These are phyloP conservation scores for Drosophila parthenogenetica DNA, from an alignment of 2,888 invertebrate species.

Conservation along the genomic window DNA sequence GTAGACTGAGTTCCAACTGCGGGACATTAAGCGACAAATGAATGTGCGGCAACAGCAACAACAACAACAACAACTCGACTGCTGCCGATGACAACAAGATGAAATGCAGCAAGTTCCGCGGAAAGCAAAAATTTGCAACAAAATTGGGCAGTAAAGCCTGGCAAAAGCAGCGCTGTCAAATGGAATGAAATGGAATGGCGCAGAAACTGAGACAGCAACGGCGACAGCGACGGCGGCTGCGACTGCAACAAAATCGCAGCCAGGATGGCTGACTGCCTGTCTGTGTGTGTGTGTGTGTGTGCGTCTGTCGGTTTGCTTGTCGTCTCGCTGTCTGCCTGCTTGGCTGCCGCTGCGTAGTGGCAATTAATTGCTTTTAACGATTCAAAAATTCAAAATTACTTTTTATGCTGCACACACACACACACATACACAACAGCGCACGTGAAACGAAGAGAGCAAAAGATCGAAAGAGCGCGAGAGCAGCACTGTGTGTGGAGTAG, in stretches of 20 bases:
- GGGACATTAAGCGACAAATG: slow-evolving; percentile 79
- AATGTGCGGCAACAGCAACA: slow-evolving; percentile 75
- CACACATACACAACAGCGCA: slow-evolving; percentile 13
- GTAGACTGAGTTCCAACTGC: slow-evolving; percentile 62
- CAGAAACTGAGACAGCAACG: slow-evolving; percentile 1
- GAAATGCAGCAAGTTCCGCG: slow-evolving; percentile 79
- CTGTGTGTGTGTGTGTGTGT: slow-evolving; percentile 11
- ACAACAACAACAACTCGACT: slow-evolving; percentile 41
- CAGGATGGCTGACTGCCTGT: slow-evolving; percentile 63
- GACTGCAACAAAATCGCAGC: slow-evolving; percentile 41
- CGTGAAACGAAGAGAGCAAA: slow-evolving; percentile 39
- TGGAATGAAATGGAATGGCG: slow-evolving; percentile 49
- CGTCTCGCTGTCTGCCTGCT: slow-evolving; percentile 48
- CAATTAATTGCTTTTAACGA: slow-evolving; percentile 81
- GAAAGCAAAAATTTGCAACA: slow-evolving; percentile 80
- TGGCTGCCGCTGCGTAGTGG: slow-evolving; percentile 69
- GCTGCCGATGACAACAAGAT: slow-evolving; percentile 69
- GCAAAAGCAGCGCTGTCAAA: slow-evolving; percentile 50
- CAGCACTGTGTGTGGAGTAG: neutral
- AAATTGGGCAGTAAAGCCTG: slow-evolving; percentile 77
- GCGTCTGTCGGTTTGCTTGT: slow-evolving; percentile 30
- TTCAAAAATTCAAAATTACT: slow-evolving; percentile 80
- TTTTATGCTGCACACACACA: slow-evolving; percentile 69
- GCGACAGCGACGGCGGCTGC: neutral
- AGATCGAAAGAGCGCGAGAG: neutral